These are phyloP conservation scores for Ornithoptera alexandrae DNA, from an alignment of 2,888 invertebrate genomes.

Conservation along the genomic window DNA sequence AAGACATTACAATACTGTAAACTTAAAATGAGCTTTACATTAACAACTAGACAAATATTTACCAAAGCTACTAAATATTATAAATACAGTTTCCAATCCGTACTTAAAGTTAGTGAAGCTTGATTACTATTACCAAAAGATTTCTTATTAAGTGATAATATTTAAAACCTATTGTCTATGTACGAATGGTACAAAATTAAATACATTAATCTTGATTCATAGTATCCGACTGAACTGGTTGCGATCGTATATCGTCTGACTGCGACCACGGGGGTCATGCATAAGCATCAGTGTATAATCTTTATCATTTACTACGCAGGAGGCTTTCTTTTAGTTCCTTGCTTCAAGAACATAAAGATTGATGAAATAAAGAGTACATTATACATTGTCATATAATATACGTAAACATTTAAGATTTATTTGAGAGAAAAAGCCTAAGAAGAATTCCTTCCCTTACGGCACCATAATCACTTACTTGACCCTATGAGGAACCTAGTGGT, in stretches of 20 bases:
- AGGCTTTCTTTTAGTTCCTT: conserved; percentile 2
- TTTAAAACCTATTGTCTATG: background rate
- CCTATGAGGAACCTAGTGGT: no score
- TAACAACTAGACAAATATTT: no score
- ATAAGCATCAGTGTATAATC: conserved; percentile 45
- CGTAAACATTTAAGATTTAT: no score
- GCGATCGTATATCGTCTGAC: conserved; percentile 56
- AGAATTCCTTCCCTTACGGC: no score
- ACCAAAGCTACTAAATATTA: no score
- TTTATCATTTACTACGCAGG: background rate
- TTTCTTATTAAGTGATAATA: background rate
- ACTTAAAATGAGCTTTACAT: no score
- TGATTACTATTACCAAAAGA: background rate
- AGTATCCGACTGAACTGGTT: conserved; percentile 34
- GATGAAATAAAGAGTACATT: no score
- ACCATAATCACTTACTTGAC: no score
- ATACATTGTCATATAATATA: no score
- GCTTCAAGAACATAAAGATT: no score
- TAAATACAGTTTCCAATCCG: background rate
- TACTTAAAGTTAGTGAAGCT: background rate
- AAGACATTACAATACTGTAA: no score
- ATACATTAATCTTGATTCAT: conserved; percentile 40
- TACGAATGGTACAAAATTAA: background rate
- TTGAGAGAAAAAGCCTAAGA: no score
- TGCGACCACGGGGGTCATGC: conserved; percentile 40